Evolutionary conservation across 2,797 vertebrate genomes (phyloP), one percentile per base, ranked within the genome.

Genomic region (Mormyrops boulengeri): DNA sequence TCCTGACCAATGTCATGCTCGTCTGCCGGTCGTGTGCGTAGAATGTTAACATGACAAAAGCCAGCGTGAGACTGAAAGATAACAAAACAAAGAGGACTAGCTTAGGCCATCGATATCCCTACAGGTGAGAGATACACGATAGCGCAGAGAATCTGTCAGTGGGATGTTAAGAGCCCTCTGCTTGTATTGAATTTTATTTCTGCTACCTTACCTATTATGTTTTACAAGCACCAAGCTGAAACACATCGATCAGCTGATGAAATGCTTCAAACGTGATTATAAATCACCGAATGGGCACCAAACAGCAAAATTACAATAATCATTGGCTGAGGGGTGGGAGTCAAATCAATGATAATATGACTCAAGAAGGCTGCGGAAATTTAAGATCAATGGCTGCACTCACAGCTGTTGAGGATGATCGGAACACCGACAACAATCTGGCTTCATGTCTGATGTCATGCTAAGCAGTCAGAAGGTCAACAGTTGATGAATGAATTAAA

Each of bases 41-140:
- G 95, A 96, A 96, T 96, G 93, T 93, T 94, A 96, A 95, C 41
- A 22, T 82, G 38, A n/a, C 90, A 91, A 90, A 91, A 53, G 90
- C 92, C 53, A 89, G 91, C 92, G 90, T 91, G 92, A 91, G 91
- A 92, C 93, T 92, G 92, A 92, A 91, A 93, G 91, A 87, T 84
- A 92, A 94, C 93, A 94, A 95, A 94, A 91, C 66, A 92, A 90
- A 82, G 41, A 30, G 52, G 19, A 30, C n/a, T 17, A n/a, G 69
- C 30, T 14, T 34, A 53, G 34, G 30, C 4, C 11, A 6, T 12
- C 3, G 2, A 85, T 50, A 86, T 34, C 80, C 84, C 52, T 62
- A 17, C 38, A 60, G 34, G n/a, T 57, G 8, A 87, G 7, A 88
- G 62, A 9, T 87, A 30, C 41, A n/a, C 55, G 26, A 69, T 38